Percentiles rank a stretch among this genome's conserved stretches.
These are phyloP conservation scores for Brachyhypopomus gauderio DNA, from an alignment of 2,113 vertebrate species.

Conservation along the genomic window DNA sequence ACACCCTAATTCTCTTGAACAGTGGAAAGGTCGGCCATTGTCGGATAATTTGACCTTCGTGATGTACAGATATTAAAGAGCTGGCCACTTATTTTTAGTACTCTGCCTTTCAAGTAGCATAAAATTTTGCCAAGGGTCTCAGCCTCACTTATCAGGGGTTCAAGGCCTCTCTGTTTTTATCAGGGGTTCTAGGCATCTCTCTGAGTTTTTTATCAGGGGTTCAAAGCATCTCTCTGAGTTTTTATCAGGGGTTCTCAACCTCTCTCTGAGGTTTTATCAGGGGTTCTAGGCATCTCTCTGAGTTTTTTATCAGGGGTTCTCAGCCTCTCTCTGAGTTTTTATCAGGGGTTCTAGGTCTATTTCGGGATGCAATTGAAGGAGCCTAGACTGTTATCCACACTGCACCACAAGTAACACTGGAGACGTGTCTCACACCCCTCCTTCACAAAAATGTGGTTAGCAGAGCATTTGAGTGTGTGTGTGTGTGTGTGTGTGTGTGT, in stretches of 20 bases:
- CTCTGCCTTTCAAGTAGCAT: background rate
- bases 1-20: conserved; percentile 2
- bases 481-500: conserved; percentile 34
- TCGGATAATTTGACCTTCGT: conserved; percentile 39
- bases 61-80: conserved; percentile 47
- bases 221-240: conserved; percentile 26
- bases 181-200: no score
- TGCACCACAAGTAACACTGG: conserved; percentile 58
- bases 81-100: conserved; percentile 42
- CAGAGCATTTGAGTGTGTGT: conserved; percentile 61
- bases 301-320: no score
- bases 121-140: conserved; percentile 28
- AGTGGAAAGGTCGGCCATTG: conserved; percentile 21
- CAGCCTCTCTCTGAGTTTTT: conserved; percentile 25
- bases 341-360: conserved; percentile 52
- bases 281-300: no score
- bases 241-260: no score
- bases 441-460: conserved; percentile 66
- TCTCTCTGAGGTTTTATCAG: no score
- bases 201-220: no score
- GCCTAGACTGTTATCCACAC: conserved; percentile 54
- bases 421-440: conserved; percentile 57
- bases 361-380: conserved; percentile 54
- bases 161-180: no score
- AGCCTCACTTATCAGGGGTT: no score